Evolutionary conservation across 2,888 invertebrate genomes (phyloP), one percentile per base, ranked within the genome.

Genomic region (Pogonocherus hispidulus): DNA sequence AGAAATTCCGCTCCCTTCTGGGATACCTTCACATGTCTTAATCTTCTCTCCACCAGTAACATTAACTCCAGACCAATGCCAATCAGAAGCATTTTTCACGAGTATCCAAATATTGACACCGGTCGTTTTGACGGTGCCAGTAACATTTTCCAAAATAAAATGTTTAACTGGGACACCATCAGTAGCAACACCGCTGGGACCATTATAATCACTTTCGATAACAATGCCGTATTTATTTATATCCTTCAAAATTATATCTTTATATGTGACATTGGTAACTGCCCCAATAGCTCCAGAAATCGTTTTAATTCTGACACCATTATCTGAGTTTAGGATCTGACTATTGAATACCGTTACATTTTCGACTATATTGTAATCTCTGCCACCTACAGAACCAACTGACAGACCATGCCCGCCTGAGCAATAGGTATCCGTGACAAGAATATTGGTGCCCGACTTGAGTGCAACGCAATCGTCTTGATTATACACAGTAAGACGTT

Each of bases 361-460:
- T 35, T 3, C 32, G 6, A 54, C 64, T n/a, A n/a, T 22, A 23
- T 47, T 47, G 32, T 62, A 27, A 23, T 51, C 47, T 20, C 19
- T 49, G 3, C 51, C 22, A 4, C 16, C 18, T 3, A 56, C 64
- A 41, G 56, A n/a, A n/a, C 56, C 57, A 2, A 64, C 41, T 11
- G 47, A 47, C 20, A 62, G 22, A 22, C 64, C 64, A 52, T 64
- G 64, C 20, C 56, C 23, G 2, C 64, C 64, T 1, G 8, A 44
- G 23, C 64, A 64, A 11, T 60, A 27, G 8, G 41, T 19, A 18
- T 64, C 44, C 4, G 3, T 20, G 18, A 64, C 57, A 6, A 14
- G 5, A n/a, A 64, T n/a, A 44, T 64, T 23, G 18, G 18, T 35
- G 1, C 56, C 64, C 1, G 27, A 23, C n/a, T 49, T 51, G 19